Percentiles rank a stretch among this genome's conserved stretches.
Conservation (phyloP, 2,113 vertebrate genomes). For the Chaenogobius annularis region DNA sequence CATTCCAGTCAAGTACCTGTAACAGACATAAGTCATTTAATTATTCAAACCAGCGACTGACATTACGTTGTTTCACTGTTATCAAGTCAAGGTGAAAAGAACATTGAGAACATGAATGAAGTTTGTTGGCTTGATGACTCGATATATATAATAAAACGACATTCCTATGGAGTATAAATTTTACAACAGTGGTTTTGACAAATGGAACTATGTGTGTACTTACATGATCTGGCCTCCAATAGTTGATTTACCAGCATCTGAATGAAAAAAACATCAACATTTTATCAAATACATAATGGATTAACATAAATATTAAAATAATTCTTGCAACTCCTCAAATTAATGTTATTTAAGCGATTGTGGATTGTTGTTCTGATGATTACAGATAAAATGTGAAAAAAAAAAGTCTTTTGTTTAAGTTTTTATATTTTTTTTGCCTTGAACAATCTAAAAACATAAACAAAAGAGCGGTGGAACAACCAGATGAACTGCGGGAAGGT, state of each 20-base stretch:
- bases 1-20: constrained; percentile 98
- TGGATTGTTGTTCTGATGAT: too few species aligned
- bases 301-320: background rate
- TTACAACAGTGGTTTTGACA: background rate
- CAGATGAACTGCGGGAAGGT: too few species aligned
- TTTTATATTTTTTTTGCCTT: too few species aligned
- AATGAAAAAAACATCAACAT: constrained; percentile 1
- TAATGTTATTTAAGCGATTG: too few species aligned
- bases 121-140: background rate
- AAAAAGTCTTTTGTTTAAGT: too few species aligned
- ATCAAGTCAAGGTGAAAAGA: background rate
- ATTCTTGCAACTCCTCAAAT: too few species aligned
- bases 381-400: too few species aligned
- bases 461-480: too few species aligned
- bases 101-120: background rate
- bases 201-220: constrained; percentile 57
- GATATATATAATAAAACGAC: background rate
- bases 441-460: too few species aligned
- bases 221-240: constrained; percentile 99
- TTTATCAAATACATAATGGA: background rate
- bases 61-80: background rate
- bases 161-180: background rate
- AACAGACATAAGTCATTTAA: background rate
- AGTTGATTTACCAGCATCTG: constrained; percentile 98
- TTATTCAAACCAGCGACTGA: background rate